A percentile compares a stretch with the other conserved stretches of the same genome.
These are phyloP conservation scores for Lepilemur ruficaudatus DNA, from an alignment of 2,797 vertebrate species.

Conservation along the genomic window DNA sequence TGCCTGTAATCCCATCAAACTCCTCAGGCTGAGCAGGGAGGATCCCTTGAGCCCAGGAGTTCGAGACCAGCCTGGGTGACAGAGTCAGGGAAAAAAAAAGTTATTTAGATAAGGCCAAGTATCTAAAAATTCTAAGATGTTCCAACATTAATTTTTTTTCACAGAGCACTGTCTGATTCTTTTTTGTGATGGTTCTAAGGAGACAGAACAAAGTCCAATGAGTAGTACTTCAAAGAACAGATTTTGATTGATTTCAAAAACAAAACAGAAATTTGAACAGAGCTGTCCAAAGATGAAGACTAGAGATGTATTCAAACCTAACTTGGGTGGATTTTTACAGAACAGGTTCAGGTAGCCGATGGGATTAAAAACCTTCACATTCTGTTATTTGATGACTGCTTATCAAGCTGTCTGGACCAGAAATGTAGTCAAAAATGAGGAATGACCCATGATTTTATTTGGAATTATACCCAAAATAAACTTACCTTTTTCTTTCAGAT, in stretches of 20 bases:
- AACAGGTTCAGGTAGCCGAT: not conserved
- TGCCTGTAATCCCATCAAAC: not conserved
- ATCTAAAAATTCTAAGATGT: not conserved
- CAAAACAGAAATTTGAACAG: not conserved
- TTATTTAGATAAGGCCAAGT: not conserved
- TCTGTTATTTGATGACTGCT: slow-evolving; percentile 9
- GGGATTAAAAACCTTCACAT: not conserved
- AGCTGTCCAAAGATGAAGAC: not conserved
- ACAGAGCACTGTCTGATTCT: not conserved
- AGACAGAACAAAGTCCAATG: not conserved
- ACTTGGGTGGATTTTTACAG: not conserved
- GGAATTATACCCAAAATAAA: not conserved
- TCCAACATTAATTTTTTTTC: slow-evolving; percentile 25
- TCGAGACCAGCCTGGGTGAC: not conserved
- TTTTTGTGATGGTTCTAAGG: not conserved
- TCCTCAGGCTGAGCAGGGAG: not conserved
- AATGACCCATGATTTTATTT: not conserved
- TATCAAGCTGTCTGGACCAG: not conserved
- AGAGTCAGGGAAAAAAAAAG: not conserved
- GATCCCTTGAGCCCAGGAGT: not conserved
- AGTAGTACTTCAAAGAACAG: not conserved
- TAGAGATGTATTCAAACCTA: not conserved
- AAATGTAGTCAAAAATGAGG: not conserved
- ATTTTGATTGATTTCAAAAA: slow-evolving; percentile 39
- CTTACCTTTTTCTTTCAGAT: slow-evolving; percentile 85